Percentiles rank a stretch among this genome's conserved stretches.
These are phyloP conservation scores for Danionella cerebrum DNA, from an alignment of 2,113 vertebrate genomes.

Conservation along the genomic window DNA sequence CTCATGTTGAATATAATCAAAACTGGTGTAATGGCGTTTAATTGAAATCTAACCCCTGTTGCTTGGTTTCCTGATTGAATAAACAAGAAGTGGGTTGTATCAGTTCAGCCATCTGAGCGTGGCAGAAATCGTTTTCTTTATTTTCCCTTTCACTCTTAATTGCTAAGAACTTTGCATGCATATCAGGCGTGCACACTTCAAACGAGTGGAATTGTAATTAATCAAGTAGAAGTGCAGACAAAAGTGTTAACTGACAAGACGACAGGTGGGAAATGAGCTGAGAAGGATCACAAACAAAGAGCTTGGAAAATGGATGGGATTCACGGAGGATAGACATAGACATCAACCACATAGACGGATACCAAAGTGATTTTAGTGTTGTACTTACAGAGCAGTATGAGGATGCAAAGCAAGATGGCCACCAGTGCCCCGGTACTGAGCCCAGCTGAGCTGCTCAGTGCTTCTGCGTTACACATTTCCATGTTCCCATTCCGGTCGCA, in stretches of 20 bases:
- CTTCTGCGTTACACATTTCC: slow-evolving; percentile 82
- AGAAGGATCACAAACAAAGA: slow-evolving; percentile 18
- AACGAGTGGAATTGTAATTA: slow-evolving; percentile 31
- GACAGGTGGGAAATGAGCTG: slow-evolving; percentile 20
- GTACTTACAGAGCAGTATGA: slow-evolving; percentile 85
- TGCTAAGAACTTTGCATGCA: slow-evolving; percentile 22
- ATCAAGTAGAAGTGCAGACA: slow-evolving; percentile 20
- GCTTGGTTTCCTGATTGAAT: slow-evolving; percentile 8
- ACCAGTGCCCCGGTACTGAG: slow-evolving; percentile 87
- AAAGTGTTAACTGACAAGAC: slow-evolving; percentile 26
- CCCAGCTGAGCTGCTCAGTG: slow-evolving; percentile 78
- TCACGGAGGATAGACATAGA: slow-evolving; percentile 15
- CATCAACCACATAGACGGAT: slow-evolving; percentile 18
- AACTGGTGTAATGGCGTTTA: not conserved
- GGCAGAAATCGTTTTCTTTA: not conserved
- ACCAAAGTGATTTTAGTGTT: slow-evolving; percentile 1
- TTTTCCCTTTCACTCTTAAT: not conserved
- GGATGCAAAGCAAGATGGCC: slow-evolving; percentile 88
- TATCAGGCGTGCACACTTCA: slow-evolving; percentile 10
- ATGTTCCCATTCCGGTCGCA: slow-evolving; percentile 85
- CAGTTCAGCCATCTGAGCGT: slow-evolving; percentile 14
- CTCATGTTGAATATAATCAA: not conserved
- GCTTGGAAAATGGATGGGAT: slow-evolving; percentile 17
- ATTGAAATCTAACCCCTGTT: slow-evolving; percentile 4
- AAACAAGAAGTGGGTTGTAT: slow-evolving; percentile 2